These are phyloP conservation scores for Rhyacichthys aspro DNA, from an alignment of 2,797 vertebrate species.

Conservation along the genomic window DNA sequence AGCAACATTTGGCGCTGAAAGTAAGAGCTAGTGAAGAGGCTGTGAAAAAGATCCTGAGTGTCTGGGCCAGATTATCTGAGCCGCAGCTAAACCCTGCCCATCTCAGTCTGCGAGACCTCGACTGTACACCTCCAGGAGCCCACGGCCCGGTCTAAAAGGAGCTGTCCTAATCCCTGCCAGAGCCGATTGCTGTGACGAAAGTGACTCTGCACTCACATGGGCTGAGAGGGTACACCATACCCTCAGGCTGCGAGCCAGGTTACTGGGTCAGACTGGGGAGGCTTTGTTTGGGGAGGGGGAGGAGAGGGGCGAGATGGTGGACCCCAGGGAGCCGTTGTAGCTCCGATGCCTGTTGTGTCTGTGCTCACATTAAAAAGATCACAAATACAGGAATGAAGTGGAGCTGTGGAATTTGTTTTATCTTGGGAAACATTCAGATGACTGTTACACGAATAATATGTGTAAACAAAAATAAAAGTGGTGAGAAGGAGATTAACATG, in stretches of 20 bases:
- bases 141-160: slow-evolving; percentile 71
- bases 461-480: slow-evolving; percentile 36
- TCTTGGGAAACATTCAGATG: slow-evolving; percentile 6
- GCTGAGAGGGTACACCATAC: slow-evolving; percentile 68
- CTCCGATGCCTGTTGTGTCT: slow-evolving; percentile 73
- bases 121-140: slow-evolving; percentile 58
- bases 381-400: slow-evolving; percentile 49
- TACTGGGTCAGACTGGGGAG: slow-evolving; percentile 84
- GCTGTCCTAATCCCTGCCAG: slow-evolving; percentile 69
- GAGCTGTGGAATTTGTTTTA: slow-evolving; percentile 36
- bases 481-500: slow-evolving; percentile 48
- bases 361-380: slow-evolving; percentile 71
- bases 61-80: slow-evolving; percentile 66
- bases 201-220: slow-evolving; percentile 67
- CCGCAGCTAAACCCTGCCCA: slow-evolving; percentile 51
- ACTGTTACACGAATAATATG: slow-evolving; percentile 18
- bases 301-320: slow-evolving; percentile 59
- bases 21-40: slow-evolving; percentile 47
- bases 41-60: slow-evolving; percentile 69
- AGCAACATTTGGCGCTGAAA: slow-evolving; percentile 35
- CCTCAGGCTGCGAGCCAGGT: slow-evolving; percentile 78
- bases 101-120: slow-evolving; percentile 51
- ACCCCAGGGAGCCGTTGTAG: slow-evolving; percentile 70
- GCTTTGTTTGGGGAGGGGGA: slow-evolving; percentile 75
- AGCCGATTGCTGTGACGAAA: slow-evolving; percentile 72